A percentile compares a stretch with the other conserved stretches of the same genome.
These are phyloP conservation scores for Anoplophora glabripennis DNA, from an alignment of 1,140 invertebrate species.

Conservation along the genomic window DNA sequence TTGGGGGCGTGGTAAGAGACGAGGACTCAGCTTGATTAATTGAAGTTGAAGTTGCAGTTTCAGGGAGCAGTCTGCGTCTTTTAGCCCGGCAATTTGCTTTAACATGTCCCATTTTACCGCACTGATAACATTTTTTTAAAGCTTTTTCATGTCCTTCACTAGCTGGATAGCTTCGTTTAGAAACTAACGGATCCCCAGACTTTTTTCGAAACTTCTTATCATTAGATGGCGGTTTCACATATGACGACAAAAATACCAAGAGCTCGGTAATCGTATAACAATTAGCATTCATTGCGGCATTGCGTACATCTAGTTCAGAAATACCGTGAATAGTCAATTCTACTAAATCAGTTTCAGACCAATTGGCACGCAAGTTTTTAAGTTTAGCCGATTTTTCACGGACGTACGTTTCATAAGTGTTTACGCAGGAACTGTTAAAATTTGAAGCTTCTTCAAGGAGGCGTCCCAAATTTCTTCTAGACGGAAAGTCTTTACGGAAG, in stretches of 20 bases:
- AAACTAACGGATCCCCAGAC: too few relatives aligned
- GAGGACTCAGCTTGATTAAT: too few relatives aligned
- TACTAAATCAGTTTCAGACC: background rate
- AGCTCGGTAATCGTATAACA: background rate
- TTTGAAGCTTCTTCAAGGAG: too few relatives aligned
- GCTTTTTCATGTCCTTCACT: background rate
- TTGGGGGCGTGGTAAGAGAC: too few relatives aligned
- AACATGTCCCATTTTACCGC: background rate
- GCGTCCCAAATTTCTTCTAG: too few relatives aligned
- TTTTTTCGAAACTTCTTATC: too few relatives aligned
- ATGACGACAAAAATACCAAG: conserved; percentile 1
- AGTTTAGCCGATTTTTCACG: background rate
- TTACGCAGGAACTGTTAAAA: too few relatives aligned
- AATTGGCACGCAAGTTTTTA: background rate
- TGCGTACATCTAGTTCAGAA: background rate
- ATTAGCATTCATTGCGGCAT: background rate
- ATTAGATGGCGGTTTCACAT: too few relatives aligned
- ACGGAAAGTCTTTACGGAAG: too few relatives aligned
- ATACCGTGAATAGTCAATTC: too few relatives aligned
- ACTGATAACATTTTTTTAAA: background rate
- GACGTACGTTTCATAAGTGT: background rate
- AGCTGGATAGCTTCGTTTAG: too few relatives aligned
- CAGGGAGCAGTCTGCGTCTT: background rate
- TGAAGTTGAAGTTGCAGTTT: too few relatives aligned
- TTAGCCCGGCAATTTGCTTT: background rate